Evolutionary conservation across 2,888 invertebrate species (phyloP), one percentile per base, ranked within the genome.

Genomic region (Macaria liturata): DNA sequence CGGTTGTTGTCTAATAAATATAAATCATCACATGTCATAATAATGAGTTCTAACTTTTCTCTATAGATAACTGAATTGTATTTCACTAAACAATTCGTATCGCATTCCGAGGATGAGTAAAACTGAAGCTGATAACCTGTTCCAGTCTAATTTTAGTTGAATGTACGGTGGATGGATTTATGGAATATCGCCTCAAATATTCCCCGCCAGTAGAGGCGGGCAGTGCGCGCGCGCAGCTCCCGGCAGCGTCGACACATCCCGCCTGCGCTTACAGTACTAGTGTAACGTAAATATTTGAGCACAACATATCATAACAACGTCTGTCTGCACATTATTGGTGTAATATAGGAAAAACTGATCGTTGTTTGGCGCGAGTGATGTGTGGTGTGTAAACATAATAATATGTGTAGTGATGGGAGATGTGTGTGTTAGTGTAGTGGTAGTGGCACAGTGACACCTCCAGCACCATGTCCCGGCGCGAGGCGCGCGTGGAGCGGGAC

Each of bases 401-500:
- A n/a, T 50, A 20, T n/a, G 32, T 31, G 49, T 4, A n/a, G 49
- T 55, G 57, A 45, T 55, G 44, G 37, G 37, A 49, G 7, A 20
- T 20, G 49, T 39, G 31, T 32, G 32, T 20, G 44, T 8, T 20
- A 31, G 9, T 3, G 43, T 37, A 4, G 54, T 48, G 45, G 9
- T 37, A 8, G 34, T 48, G 54, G 50, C 32, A 32, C 49, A 49
- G 56, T 39, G 43, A 39, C 9, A 7, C 5, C 20, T 20, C 6
- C 4, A 42, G 0, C n/a, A 51, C 6, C 45, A 91, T 90, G 90
- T 88, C 89, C 1, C 81, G 89, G 0, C 70, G 87, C 6, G 88
- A 86, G 56, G 68, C 59, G 3, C 78, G 82, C 5, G 65, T 62
- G 4, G 84, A 80, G 57, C 75, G 82, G 40, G 74, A 81, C 50